Evolutionary conservation across 2,888 invertebrate species (phyloP).

Genomic region (Dione vanillae): DNA sequence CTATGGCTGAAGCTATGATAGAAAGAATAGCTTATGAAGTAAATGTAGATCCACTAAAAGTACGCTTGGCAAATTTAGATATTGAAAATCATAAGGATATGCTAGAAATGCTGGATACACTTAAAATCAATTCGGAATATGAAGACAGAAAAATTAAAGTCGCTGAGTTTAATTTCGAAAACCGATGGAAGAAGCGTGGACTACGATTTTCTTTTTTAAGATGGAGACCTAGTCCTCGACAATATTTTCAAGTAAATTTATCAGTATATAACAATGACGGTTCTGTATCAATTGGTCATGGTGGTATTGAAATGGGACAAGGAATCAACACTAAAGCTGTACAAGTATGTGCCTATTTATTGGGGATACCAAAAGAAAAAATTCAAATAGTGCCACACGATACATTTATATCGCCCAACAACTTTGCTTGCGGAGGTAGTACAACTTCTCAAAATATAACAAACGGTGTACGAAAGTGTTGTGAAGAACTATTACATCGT

Average conservation of each 20-base stretch:
- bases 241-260: conserved; percentile 84
- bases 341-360: conserved; percentile 86
- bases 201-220: conserved; percentile 88
- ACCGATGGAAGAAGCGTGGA: conserved; percentile 91
- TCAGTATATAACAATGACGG: conserved; percentile 89
- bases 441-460: conserved; percentile 61
- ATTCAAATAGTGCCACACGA: conserved; percentile 87
- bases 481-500: conserved; percentile 56
- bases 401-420: conserved; percentile 86
- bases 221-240: conserved; percentile 81
- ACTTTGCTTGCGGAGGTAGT: conserved; percentile 86
- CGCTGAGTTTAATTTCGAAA: conserved; percentile 86
- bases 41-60: conserved; percentile 84
- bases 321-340: conserved; percentile 89
- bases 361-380: conserved; percentile 86
- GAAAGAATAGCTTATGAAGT: conserved; percentile 85
- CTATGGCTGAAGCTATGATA: conserved; percentile 86
- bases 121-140: conserved; percentile 72
- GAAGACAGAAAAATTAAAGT: conserved; percentile 72
- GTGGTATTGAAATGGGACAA: conserved; percentile 91
- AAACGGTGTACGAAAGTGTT: conserved; percentile 56
- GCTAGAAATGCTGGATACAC: conserved; percentile 70
- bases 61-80: conserved; percentile 68
- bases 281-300: conserved; percentile 88
- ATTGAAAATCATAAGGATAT: conserved; percentile 69